Evolutionary conservation across 2,888 invertebrate genomes (phyloP), one percentile per base, ranked within the genome.

Genomic region (Diploptera punctata): DNA sequence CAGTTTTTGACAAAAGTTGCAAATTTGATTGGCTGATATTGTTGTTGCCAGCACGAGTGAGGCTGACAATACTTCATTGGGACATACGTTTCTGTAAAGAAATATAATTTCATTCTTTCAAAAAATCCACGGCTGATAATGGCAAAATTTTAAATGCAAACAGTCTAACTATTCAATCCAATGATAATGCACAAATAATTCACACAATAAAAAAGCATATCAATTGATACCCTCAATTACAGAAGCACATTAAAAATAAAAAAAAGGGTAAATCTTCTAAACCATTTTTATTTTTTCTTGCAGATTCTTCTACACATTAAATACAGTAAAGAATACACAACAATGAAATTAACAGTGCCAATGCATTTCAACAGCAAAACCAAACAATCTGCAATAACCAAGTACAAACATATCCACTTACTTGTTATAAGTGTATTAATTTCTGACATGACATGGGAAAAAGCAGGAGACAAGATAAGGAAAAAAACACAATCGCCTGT

Each of bases 401-500:
- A 61, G 19, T 38, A 57, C 61, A 61, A 47, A 24, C 18, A 43
- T 65, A 16, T 44, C 18, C 31, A 65, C 44, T 65, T 60, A 69
- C 68, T 68, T 69, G 68, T 24, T 19, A n/a, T 13, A 38, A 52
- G n/a, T 43, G 52, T 57, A 57, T 54, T 69, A 43, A 31, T 10
- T 68, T 33, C 52, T 65, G 26, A 65, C 65, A 65, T 44, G 24
- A 43, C 18, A 65, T 19, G 26, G 21, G 61, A 21, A 62, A 62
- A 62, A 33, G 43, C 38, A 62, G 26, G 5, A n/a, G 60, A 65
- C 5, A 65, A 18, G 13, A 33, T 82, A 82, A n/a, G n/a, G n/a
- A n/a, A n/a, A n/a, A n/a, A 65, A 67, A 69, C 9, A 65, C 72
- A 74, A 75, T 75, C 75, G 72, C 75, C 75, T 75, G 74, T 71